Evolutionary conservation across 2,113 vertebrate species (phyloP).

Genomic region (Chlorodrepanis virens): DNA sequence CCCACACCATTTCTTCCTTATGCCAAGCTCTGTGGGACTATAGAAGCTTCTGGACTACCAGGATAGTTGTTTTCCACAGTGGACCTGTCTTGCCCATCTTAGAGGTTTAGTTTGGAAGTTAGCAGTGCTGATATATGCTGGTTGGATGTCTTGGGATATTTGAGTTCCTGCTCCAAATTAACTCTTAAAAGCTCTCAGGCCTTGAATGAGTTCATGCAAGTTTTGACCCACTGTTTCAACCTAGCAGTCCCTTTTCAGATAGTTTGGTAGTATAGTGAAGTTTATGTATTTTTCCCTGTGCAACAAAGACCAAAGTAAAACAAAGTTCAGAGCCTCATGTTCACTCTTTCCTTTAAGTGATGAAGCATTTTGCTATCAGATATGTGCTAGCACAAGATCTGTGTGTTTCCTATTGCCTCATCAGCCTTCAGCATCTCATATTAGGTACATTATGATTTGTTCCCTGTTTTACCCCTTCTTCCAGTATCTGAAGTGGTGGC

Average conservation of each 20-base stretch:
- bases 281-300: not conserved
- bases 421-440: not conserved
- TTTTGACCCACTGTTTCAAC: not conserved
- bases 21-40: not conserved
- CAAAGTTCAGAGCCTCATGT: not conserved
- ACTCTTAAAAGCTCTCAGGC: not conserved
- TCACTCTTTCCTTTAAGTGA: not conserved
- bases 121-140: not conserved
- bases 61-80: not conserved
- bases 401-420: not conserved
- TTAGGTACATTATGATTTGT: not conserved
- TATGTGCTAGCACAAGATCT: not conserved
- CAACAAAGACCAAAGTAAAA: not conserved
- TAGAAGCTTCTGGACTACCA: not conserved
- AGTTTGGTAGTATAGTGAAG: not conserved
- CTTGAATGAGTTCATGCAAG: not conserved
- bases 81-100: accelerated
- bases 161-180: not conserved
- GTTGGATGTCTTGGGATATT: not conserved
- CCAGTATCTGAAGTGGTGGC: not conserved
- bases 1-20: not conserved
- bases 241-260: not conserved
- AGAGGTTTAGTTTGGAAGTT: not conserved
- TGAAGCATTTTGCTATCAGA: not conserved
- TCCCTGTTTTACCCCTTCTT: not conserved